Conservation (phyloP, 2,888 invertebrate genomes). For the Orthosia incerta region DNA sequence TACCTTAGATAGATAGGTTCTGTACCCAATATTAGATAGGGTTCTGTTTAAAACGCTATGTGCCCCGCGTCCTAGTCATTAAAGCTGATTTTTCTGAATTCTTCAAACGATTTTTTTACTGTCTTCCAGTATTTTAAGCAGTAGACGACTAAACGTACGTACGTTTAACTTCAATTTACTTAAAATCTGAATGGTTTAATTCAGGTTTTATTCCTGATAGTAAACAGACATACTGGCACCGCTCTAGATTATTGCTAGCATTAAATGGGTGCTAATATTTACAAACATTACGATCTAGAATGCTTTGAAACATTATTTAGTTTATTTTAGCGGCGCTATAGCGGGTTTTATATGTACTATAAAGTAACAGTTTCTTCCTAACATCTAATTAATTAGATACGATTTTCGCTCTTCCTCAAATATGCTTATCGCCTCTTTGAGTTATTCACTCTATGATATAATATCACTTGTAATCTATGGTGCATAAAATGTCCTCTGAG, state of each 20-base stretch:
- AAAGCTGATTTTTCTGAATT: conserved; percentile 61
- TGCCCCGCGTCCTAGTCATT: conserved; percentile 64
- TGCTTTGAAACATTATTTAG: conserved; percentile 61
- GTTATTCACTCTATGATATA: conserved; percentile 62
- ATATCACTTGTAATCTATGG: conserved; percentile 79
- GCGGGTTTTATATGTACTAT: conserved; percentile 59
- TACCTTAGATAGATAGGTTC: conserved; percentile 66
- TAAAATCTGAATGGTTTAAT: conserved; percentile 55
- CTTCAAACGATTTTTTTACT: conserved; percentile 76
- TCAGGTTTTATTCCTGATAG: conserved; percentile 65
- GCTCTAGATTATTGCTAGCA: conserved; percentile 83
- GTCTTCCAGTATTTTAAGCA: conserved; percentile 88
- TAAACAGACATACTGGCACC: conserved; percentile 69
- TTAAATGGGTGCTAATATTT: conserved; percentile 85
- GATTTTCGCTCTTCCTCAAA: conserved; percentile 72
- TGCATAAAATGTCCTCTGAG: conserved; percentile 82
- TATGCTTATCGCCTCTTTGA: conserved; percentile 67
- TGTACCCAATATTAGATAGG: conserved; percentile 70
- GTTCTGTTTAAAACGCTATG: conserved; percentile 66
- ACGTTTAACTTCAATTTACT: conserved; percentile 68
- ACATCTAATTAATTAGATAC: conserved; percentile 70
- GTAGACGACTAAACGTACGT: conserved; percentile 71
- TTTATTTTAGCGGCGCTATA: conserved; percentile 62
- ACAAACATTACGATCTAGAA: conserved; percentile 69
- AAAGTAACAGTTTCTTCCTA: conserved; percentile 56